Evolutionary conservation across 92 coral and sea anemone species (phyloP), one percentile per base, ranked within the genome.

Genomic region (Parazoanthus swiftii): DNA sequence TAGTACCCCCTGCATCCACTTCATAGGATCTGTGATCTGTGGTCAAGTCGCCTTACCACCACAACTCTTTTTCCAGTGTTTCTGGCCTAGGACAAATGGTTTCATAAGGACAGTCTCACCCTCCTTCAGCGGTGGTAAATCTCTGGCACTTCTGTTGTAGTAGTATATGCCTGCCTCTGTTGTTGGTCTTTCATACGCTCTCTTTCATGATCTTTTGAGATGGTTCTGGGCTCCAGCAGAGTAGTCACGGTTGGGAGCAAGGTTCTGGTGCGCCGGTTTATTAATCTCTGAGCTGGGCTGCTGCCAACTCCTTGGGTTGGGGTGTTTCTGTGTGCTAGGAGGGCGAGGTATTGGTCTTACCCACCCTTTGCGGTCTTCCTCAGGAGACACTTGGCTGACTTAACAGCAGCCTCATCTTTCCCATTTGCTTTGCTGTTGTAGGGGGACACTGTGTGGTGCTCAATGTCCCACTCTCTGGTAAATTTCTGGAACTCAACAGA

Each of bases 351-450:
- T 7, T 74, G 79, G 29, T 86, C 89, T 2, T 85, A 46, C 2
- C 88, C 72, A 25, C 81, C 85, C 29, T 86, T 76, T 14, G 75
- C 76, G 6, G 76, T 86, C 77, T 86, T 86, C 26, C 86, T 46
- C 8, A 88, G 86, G 7, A 88, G 25, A 0, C 33, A 37, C 33
- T 88, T 88, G 51, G 67, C 89, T 23, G 84, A 86, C 23, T 86
- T 86, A 15, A 86, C 84, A 38, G 85, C 89, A 7, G 89, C 89
- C 44, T 77, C 89, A n/a, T 38, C 89, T 20, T 86, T n/a, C 1
- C 91, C 91, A 43, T 89, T 89, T 13, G 70, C 86, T 50, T 89
- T 85, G 76, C 89, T 85, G 89, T 89, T 76, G 73, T 85, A 71
- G 50, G 89, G 91, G 33, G 70, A 58, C 0, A 72, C 81, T 1